These are phyloP conservation scores for Chloroceryle aenea DNA, from an alignment of 2,113 vertebrate species.

Conservation along the genomic window DNA sequence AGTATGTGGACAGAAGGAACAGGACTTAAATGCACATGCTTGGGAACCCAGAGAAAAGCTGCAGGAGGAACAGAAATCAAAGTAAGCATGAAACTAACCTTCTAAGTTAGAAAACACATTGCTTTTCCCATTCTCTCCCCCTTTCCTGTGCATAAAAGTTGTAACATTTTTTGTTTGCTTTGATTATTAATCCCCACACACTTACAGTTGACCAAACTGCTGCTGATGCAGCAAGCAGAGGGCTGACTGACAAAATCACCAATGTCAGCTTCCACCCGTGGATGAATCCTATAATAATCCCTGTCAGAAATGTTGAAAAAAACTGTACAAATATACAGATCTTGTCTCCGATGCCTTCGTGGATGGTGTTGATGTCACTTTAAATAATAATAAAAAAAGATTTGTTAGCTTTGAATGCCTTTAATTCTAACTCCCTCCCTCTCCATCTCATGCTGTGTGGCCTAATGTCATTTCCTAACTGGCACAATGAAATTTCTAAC, in stretches of 20 bases:
- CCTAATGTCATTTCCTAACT: neutral
- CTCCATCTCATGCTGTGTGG: neutral
- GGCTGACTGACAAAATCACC: slow-evolving; percentile 79
- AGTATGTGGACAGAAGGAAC: neutral
- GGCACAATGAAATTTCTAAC: neutral
- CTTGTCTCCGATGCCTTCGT: slow-evolving; percentile 79
- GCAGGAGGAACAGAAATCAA: neutral
- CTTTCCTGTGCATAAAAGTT: neutral
- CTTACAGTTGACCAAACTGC: slow-evolving; percentile 76
- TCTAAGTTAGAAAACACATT: neutral
- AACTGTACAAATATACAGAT: slow-evolving; percentile 75
- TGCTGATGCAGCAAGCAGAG: slow-evolving; percentile 72
- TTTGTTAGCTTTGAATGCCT: slow-evolving; percentile 1
- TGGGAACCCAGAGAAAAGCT: neutral
- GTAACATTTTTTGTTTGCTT: neutral
- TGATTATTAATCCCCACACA: neutral
- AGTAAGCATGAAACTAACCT: neutral
- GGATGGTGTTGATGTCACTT: slow-evolving; percentile 82
- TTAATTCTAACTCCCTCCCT: neutral
- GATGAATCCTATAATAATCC: slow-evolving; percentile 77
- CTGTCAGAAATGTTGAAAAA: slow-evolving; percentile 71
- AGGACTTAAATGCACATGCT: accelerated
- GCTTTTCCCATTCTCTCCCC: neutral
- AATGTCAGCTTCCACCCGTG: slow-evolving; percentile 81
- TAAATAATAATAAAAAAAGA: neutral